Evolutionary conservation across 2,113 vertebrate genomes (phyloP), one percentile per base, ranked within the genome.

Genomic region (Protobothrops flavoviridis): DNA sequence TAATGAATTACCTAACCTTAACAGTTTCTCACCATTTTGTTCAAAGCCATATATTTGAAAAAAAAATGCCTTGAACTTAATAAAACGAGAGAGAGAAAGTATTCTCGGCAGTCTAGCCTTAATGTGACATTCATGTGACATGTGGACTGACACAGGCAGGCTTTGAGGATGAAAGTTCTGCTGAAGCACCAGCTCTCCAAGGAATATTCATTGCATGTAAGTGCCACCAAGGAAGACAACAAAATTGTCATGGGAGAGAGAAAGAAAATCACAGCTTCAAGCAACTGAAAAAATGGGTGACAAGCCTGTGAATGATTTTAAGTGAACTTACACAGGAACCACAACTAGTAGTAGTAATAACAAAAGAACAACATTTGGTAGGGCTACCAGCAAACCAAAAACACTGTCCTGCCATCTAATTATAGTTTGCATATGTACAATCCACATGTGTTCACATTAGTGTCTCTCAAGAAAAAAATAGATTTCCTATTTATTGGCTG

Each of bases 221-320:
- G 9, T 0, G 2, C 20, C 13, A 93, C 93, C 81, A 39, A 56
- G 74, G 59, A 93, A 88, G 89, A 57, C 56, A 90, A 69, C 17
- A 17, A 9, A 50, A 21, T 33, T 26, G 87, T 29, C 29, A 90
- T 39, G 56, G 92, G 93, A 6, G 43, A 15, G 11, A 87, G 6
- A 6, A 3, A 17, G 12, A 23, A 93, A 93, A 94, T 93, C 85
- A 91, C 15, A 94, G 90, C 5, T 90, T 8, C 94, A 92, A 92
- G 87, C 20, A 93, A 91, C 3, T 57, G 13, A 95, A n/a, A 87
- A 93, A 88, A 24, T 57, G 33, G 55, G 11, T 43, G 91, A 23
- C 13, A 94, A 91, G 43, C 59, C 33, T 91, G 12, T 26, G n/a
- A 59, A 64, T 45, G 43, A 93, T 92, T 39, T 93, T 90, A 89